Conservation (phyloP, 2,888 invertebrate species). For the Drosophila greeni region DNA sequence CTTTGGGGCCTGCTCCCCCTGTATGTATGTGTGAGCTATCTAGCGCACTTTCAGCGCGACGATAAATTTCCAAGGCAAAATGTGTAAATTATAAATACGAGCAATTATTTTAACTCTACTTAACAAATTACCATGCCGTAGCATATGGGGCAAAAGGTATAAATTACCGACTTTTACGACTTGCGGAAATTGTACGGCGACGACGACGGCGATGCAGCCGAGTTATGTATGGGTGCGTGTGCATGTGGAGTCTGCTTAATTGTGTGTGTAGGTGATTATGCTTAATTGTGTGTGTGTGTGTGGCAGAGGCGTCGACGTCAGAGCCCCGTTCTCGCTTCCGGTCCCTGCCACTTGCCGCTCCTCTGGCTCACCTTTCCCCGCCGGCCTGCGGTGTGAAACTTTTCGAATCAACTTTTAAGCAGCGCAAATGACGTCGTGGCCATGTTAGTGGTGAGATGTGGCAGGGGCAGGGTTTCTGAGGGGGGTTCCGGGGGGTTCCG, state of each 20-base stretch:
- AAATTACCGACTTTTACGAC: conserved; percentile 75
- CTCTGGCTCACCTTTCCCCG: conserved; percentile 1
- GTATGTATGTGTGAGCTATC: conserved; percentile 47
- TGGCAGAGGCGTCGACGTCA: conserved; percentile 43
- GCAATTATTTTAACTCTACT: conserved; percentile 80
- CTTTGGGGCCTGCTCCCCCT: conserved; percentile 32
- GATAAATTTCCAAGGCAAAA: conserved; percentile 78
- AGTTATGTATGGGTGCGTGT: conserved; percentile 35
- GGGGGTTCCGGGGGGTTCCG: not conserved
- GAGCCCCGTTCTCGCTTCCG: conserved; percentile 27
- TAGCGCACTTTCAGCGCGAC: conserved; percentile 72
- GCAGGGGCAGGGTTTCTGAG: not conserved
- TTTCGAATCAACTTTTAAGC: conserved; percentile 74
- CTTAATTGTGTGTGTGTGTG: conserved; percentile 64
- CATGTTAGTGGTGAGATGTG: conserved; percentile 35
- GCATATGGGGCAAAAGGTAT: conserved; percentile 78
- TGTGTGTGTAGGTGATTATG: conserved; percentile 67
- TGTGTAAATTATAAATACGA: conserved; percentile 80
- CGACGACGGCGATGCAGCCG: conserved; percentile 60
- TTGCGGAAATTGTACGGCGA: conserved; percentile 74
- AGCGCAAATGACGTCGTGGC: conserved; percentile 70
- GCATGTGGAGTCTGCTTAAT: conserved; percentile 53
- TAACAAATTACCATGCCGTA: conserved; percentile 79
- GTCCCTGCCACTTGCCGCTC: not conserved
- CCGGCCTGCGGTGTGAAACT: conserved; percentile 60